Evolutionary conservation across 2,113 vertebrate species (phyloP).

Genomic region (Hippolais icterina): DNA sequence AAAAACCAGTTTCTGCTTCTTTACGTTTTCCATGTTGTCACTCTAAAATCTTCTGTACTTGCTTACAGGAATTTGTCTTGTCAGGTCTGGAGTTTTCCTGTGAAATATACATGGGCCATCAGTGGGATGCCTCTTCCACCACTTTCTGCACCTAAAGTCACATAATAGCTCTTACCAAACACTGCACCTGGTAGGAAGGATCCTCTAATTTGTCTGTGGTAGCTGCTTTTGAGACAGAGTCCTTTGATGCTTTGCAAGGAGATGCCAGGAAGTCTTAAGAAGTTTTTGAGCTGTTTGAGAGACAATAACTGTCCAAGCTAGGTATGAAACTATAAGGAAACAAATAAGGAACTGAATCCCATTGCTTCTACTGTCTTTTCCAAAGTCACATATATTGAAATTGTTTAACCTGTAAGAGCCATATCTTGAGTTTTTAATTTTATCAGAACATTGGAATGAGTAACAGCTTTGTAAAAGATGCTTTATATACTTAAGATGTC

Average conservation of each 20-base stretch:
- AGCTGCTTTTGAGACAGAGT: neutral
- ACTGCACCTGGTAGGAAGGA: neutral
- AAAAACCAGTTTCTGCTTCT: neutral
- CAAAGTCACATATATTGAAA: neutral
- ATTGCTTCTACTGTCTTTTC: neutral
- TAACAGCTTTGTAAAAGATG: neutral
- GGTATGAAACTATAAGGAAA: neutral
- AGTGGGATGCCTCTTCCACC: neutral
- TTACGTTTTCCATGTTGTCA: rapidly evolving
- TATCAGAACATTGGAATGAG: neutral
- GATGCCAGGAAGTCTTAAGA: neutral
- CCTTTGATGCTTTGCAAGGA: neutral
- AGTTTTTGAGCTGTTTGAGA: neutral
- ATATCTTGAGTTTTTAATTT: neutral
- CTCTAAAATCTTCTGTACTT: neutral
- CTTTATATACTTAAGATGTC: neutral
- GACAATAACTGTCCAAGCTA: neutral
- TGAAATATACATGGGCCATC: rapidly evolving
- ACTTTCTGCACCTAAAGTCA: neutral
- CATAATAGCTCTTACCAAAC: neutral
- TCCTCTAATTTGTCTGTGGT: neutral
- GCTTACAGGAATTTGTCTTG: neutral
- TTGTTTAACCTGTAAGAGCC: neutral
- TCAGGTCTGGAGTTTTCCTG: neutral
- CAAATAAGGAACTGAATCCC: neutral